These are phyloP conservation scores for Synanthedon formicaeformis DNA, from an alignment of 2,888 invertebrate species.

Conservation along the genomic window DNA sequence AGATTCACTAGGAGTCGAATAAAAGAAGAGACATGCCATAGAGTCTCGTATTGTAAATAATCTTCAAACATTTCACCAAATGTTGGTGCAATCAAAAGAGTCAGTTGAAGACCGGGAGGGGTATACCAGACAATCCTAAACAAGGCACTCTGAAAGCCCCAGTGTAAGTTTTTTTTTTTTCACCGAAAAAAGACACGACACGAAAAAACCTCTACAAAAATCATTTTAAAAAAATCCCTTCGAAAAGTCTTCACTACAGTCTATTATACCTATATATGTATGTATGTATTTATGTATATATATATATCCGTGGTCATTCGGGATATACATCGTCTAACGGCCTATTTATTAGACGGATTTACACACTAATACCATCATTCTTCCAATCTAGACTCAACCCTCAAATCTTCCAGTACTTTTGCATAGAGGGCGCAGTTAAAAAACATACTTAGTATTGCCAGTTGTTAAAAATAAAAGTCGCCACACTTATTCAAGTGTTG, in stretches of 20 bases:
- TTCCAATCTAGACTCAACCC: no score
- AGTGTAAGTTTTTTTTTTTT: neutral
- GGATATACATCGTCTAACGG: conserved; percentile 21
- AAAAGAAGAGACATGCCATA: no score
- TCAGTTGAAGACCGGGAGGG: neutral
- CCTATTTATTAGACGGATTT: neutral
- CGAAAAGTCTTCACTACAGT: conserved; percentile 66
- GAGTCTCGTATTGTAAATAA: neutral
- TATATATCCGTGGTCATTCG: conserved; percentile 48
- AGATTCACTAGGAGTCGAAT: conserved; percentile 6
- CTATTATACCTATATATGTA: conserved; percentile 20
- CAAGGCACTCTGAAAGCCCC: neutral
- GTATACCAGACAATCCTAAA: neutral
- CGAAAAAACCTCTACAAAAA: conserved; percentile 52
- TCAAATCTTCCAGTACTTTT: no score
- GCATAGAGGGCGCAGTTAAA: no score
- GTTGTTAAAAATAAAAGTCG: no score
- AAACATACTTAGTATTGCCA: no score
- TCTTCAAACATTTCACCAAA: neutral
- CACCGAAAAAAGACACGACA: conserved; percentile 26
- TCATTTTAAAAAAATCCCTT: conserved; percentile 43
- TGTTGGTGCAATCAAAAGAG: neutral
- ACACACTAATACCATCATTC: neutral
- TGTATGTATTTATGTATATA: conserved; percentile 8
- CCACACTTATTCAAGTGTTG: no score